Conservation (phyloP, 2,113 vertebrate species). For the Erpornis zantholeuca region DNA sequence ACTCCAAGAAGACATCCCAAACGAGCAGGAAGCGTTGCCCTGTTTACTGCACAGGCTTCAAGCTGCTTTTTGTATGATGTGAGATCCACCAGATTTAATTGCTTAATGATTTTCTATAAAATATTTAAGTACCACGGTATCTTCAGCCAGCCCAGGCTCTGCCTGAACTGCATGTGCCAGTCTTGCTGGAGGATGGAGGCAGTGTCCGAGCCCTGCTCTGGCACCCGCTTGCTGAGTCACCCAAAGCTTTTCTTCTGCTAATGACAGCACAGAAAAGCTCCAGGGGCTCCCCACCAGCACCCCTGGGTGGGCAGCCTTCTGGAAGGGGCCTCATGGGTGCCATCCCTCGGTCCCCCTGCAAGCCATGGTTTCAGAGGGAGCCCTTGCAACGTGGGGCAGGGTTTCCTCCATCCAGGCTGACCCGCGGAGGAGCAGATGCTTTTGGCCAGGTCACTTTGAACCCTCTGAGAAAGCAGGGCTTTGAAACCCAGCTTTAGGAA, state of each 20-base stretch:
- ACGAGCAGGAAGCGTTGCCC: neutral
- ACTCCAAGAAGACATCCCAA: slow-evolving; percentile 1
- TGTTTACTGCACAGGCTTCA: slow-evolving; percentile 4
- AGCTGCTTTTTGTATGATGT: neutral
- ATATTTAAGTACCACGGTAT: neutral
- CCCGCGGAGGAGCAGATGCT: neutral
- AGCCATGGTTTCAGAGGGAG: rapidly evolving
- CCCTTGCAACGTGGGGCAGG: rapidly evolving
- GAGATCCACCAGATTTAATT: neutral
- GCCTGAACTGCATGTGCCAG: neutral
- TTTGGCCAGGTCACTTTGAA: neutral
- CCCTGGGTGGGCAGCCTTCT: neutral
- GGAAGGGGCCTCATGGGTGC: rapidly evolving
- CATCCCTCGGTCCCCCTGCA: neutral
- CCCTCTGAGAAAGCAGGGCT: neutral
- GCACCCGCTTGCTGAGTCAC: neutral
- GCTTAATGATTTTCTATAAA: slow-evolving; percentile 27
- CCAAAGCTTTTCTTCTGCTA: neutral
- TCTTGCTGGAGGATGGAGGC: neutral
- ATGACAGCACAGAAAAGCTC: neutral
- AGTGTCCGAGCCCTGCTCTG: neutral
- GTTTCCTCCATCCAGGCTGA: neutral
- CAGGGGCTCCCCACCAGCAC: neutral
- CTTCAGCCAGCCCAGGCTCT: neutral
- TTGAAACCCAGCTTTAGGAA: neutral